Evolutionary conservation across 2,797 vertebrate species (phyloP).

Genomic region (Rhyacichthys aspro): DNA sequence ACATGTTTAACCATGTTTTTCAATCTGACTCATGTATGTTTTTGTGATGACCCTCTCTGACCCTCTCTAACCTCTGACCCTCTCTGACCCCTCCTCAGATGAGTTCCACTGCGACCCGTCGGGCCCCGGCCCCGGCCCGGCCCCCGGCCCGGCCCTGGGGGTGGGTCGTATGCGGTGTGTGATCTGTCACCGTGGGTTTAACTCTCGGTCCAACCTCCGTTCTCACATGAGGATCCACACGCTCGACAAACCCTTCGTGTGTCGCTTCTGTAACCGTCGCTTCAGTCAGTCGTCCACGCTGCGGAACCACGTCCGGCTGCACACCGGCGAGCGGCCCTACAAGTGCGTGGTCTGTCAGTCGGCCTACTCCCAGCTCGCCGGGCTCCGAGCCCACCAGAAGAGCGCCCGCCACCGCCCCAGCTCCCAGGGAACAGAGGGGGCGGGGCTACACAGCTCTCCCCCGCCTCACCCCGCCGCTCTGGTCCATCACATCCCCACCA

Average conservation of each 20-base stretch:
- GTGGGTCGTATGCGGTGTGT: slow-evolving; percentile 93
- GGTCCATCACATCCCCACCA: slow-evolving; percentile 92
- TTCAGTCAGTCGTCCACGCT: slow-evolving; percentile 98
- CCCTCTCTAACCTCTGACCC: not conserved
- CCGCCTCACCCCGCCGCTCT: slow-evolving; percentile 85
- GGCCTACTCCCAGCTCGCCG: slow-evolving; percentile 95
- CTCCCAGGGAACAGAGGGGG: slow-evolving; percentile 7
- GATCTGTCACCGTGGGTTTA: slow-evolving; percentile 96
- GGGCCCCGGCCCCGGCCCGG: slow-evolving; percentile 33
- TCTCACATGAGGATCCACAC: slow-evolving; percentile 99
- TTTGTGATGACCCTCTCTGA: no score
- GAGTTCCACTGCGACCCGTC: slow-evolving; percentile 88
- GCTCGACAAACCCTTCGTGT: slow-evolving; percentile 96
- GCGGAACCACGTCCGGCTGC: slow-evolving; percentile 93
- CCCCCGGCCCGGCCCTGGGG: not conserved
- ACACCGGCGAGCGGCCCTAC: slow-evolving; percentile 95
- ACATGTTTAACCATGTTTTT: no score
- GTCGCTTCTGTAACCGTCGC: slow-evolving; percentile 96
- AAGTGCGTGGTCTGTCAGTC: slow-evolving; percentile 97
- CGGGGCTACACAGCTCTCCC: slow-evolving; percentile 76
- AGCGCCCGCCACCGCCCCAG: slow-evolving; percentile 91
- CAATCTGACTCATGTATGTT: no score
- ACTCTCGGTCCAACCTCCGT: slow-evolving; percentile 97
- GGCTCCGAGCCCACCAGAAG: slow-evolving; percentile 95
- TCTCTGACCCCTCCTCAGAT: slow-evolving; percentile 75